Evolutionary conservation across 2,888 invertebrate genomes (phyloP).

Genomic region (Morpho achilles): DNA sequence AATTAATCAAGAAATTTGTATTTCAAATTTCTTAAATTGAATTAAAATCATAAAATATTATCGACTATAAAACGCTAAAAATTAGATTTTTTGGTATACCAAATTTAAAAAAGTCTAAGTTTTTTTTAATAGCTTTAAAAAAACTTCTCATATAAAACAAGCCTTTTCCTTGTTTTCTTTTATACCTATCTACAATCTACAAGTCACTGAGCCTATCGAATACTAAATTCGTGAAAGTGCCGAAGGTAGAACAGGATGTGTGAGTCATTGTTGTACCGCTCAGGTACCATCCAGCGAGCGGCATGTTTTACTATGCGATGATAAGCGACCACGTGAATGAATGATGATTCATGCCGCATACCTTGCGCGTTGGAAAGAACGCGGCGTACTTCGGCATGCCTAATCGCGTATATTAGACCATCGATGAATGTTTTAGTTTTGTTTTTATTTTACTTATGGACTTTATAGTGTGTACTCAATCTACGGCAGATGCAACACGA

Average conservation of each 20-base stretch:
- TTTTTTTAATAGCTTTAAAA: neutral
- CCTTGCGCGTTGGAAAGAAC: constrained; percentile 24
- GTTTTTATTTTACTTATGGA: neutral
- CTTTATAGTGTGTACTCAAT: too few relatives aligned
- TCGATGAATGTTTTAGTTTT: neutral
- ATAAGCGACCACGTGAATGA: constrained; percentile 69
- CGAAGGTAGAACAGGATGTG: constrained; percentile 68
- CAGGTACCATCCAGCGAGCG: constrained; percentile 62
- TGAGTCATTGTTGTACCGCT: constrained; percentile 64
- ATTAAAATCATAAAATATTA: too few relatives aligned
- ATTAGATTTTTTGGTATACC: too few relatives aligned
- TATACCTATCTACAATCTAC: neutral
- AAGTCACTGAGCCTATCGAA: constrained; percentile 19
- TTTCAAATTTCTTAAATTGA: too few relatives aligned
- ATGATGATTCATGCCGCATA: constrained; percentile 51
- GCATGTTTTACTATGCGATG: constrained; percentile 48
- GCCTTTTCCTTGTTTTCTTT: constrained; percentile 2
- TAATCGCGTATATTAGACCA: constrained; percentile 9
- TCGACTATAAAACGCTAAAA: too few relatives aligned
- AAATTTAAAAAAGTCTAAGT: too few relatives aligned
- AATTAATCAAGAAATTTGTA: too few relatives aligned
- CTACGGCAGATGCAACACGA: too few relatives aligned
- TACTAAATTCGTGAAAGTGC: constrained; percentile 59
- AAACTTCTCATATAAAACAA: neutral
- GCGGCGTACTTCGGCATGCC: constrained; percentile 16